phyloP scores from a whole-genome alignment of 35 echinoderm and acorn worm species.

The Diadema setosum region DNA sequence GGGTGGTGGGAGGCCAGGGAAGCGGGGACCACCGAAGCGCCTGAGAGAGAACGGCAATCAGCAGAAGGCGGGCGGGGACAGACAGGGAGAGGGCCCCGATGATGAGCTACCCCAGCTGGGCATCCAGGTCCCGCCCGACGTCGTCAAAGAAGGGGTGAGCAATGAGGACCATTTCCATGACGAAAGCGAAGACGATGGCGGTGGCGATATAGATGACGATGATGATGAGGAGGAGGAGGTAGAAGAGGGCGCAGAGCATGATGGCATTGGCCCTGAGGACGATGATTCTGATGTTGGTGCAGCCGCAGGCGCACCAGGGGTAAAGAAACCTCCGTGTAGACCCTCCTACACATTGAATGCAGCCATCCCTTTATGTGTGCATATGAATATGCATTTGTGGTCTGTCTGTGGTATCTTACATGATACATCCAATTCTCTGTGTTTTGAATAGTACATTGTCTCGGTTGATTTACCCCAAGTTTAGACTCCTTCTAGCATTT shows the following conservation, averaged over 20 bases:
- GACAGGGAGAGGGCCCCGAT: background rate
- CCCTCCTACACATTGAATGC: background rate
- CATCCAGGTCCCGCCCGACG: slow-evolving; percentile 23
- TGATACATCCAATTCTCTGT: too few species aligned
- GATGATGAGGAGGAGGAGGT: background rate
- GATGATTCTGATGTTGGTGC: slow-evolving; percentile 46
- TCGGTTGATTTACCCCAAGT: too few species aligned
- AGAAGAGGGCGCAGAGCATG: background rate
- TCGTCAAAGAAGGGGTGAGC: slow-evolving; percentile 1
- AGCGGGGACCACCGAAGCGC: slow-evolving; percentile 1
- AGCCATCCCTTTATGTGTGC: background rate
- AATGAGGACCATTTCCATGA: slow-evolving; percentile 31
- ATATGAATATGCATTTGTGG: too few species aligned
- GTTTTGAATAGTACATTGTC: too few species aligned
- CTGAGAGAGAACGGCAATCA: background rate
- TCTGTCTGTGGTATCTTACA: too few species aligned
- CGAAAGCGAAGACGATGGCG: background rate
- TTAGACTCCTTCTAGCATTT: too few species aligned
- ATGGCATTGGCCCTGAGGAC: background rate
- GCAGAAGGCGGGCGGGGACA: background rate
- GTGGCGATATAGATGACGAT: slow-evolving; percentile 19
- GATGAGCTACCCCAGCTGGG: background rate
- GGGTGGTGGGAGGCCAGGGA: too few species aligned
- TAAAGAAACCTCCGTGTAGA: too few species aligned
- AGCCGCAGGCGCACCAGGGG: slow-evolving; percentile 40